Conservation (phyloP, 1,140 invertebrate genomes). For the Apis cerana region DNA sequence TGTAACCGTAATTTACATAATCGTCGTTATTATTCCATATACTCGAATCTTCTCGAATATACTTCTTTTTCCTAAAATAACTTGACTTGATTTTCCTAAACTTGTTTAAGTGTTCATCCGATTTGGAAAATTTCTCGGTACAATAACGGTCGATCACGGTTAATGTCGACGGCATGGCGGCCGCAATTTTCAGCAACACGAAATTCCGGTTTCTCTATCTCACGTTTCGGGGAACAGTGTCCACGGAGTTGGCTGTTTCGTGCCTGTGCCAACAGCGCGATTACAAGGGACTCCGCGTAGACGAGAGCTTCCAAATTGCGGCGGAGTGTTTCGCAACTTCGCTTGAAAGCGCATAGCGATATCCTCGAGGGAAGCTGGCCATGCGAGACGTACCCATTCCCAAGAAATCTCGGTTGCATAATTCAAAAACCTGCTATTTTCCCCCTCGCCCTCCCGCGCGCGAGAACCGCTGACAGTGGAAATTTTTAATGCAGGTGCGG, state of each 20-base stretch:
- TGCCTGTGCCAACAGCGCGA: slow-evolving; percentile 42
- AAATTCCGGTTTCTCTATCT: slow-evolving; percentile 37
- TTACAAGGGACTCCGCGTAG: slow-evolving; percentile 52
- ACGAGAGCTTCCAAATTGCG: slow-evolving; percentile 57
- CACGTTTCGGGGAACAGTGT: slow-evolving; percentile 30
- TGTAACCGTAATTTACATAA: no score
- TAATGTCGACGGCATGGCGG: neutral
- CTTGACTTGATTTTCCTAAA: no score
- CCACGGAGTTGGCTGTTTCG: slow-evolving; percentile 46
- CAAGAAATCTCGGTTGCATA: slow-evolving; percentile 44
- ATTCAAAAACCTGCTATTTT: slow-evolving; percentile 47
- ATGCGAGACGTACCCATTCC: slow-evolving; percentile 9
- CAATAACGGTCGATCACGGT: neutral
- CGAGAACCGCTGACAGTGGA: neutral
- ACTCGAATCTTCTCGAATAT: no score
- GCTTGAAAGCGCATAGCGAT: slow-evolving; percentile 40
- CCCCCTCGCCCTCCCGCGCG: neutral
- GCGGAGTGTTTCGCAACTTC: slow-evolving; percentile 58
- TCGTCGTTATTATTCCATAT: no score
- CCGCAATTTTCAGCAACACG: slow-evolving; percentile 26
- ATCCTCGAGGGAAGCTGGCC: slow-evolving; percentile 23
- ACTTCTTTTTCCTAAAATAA: no score
- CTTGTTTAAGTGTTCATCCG: no score
- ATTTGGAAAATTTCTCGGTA: neutral
- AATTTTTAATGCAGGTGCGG: slow-evolving; percentile 29